phyloP scores from a whole-genome alignment of 2,113 vertebrate genomes.

The Nibea albiflora region DNA sequence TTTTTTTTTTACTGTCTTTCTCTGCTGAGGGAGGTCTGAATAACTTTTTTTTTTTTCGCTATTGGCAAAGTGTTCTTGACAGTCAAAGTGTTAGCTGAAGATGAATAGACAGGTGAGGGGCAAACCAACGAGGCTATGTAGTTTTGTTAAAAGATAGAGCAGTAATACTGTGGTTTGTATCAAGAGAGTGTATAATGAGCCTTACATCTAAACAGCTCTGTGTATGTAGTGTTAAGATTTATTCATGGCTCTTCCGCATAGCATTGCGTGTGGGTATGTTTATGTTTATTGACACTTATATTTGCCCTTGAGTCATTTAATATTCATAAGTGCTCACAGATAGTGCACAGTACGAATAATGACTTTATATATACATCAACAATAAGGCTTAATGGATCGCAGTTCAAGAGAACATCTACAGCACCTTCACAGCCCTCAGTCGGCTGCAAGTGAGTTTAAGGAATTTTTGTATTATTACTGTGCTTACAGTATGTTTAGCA shows the following conservation, averaged over 20 bases:
- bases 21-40: no score
- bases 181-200: not conserved
- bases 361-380: no score
- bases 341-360: no score
- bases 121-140: not conserved
- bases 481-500: not conserved
- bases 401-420: not conserved
- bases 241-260: no score
- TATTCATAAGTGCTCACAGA: not conserved
- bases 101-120: not conserved
- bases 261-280: not conserved
- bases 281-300: not conserved
- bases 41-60: not conserved
- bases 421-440: not conserved
- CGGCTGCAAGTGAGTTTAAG: not conserved
- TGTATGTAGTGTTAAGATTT: not conserved
- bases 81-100: not conserved
- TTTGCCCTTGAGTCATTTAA: not conserved
- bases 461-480: not conserved
- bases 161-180: not conserved
- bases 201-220: not conserved
- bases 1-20: not conserved
- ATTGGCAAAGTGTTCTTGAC: not conserved
- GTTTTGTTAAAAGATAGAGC: not conserved
- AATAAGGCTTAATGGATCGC: not conserved